Evolutionary conservation across 2,113 vertebrate genomes (phyloP), one percentile per base, ranked within the genome.

Genomic region (Stigmatopora nigra): DNA sequence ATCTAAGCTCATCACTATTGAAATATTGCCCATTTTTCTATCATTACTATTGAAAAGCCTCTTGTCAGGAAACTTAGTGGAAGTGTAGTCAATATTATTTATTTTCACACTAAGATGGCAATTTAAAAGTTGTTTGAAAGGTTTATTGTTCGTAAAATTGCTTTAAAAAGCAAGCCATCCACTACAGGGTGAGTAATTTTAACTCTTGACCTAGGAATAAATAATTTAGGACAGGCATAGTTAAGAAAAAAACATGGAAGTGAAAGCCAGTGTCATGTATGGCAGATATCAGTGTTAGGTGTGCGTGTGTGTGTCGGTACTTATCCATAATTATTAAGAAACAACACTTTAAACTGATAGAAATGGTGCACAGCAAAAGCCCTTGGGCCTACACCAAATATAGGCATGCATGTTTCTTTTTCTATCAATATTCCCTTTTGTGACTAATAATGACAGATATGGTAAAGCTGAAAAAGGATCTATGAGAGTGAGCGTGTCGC

Each of bases 381-480:
- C 12, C 12, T 53, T 7, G 9, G 1, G 36, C 19, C 36, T 13
- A 3, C 4, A 41, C 57, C 35, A 60, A 60, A 60, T 19, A 44
- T 35, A 60, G 57, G 41, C 10, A 41, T 41, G 44, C 57, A 20
- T 41, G 31, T 4, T 16, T 2, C 0, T 25, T 56, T 67, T 20
- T 3, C n/a, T 41, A 74, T 70, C 22, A 59, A 44, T 70, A 51
- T 75, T 76, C 70, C 52, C 51, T 19, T 65, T 75, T 19, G 44
- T 73, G 49, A 48, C n/a, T 59, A 60, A 61, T 7, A 12, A 51
- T 63, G 58, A 19, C 55, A 20, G 59, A 75, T 16, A 25, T 45
- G 61, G 57, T 25, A 45, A 22, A 14, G 31, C 49, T 19, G 36
- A 13, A 20, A 19, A 61, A 47, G 15, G 0, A 1, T 57, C 25